Percentiles rank a stretch among this genome's conserved stretches.
Conservation (phyloP, 1,140 invertebrate genomes). For the Drosophila albomicans region DNA sequence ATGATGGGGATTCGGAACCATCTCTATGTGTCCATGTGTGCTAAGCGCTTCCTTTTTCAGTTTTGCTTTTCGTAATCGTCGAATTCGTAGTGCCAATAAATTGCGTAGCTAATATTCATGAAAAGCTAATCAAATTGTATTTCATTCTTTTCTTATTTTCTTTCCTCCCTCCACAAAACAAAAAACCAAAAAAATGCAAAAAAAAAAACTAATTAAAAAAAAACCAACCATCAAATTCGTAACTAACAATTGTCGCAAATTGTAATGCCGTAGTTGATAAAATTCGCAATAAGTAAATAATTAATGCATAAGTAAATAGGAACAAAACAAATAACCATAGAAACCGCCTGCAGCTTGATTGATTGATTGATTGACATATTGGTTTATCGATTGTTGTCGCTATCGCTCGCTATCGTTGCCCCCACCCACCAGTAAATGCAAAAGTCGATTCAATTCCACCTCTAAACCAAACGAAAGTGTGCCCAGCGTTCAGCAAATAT, state of each 20-base stretch:
- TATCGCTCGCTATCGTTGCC: constrained; percentile 48
- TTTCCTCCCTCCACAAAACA: constrained; percentile 47
- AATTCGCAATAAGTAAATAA: constrained; percentile 70
- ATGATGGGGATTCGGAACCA: constrained; percentile 24
- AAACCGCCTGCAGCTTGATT: constrained; percentile 76
- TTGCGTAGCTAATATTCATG: constrained; percentile 59
- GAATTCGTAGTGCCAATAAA: constrained; percentile 54
- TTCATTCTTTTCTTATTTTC: constrained; percentile 78
- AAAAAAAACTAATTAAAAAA: constrained; percentile 32
- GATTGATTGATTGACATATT: constrained; percentile 70
- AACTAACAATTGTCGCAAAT: constrained; percentile 57
- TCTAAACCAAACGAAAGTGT: constrained; percentile 41
- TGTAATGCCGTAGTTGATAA: constrained; percentile 70
- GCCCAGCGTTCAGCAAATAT: constrained; percentile 63
- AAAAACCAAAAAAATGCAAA: constrained; percentile 23
- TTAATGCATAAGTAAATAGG: constrained; percentile 66
- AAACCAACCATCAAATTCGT: constrained; percentile 21
- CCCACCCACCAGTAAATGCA: constrained; percentile 40
- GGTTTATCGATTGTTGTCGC: constrained; percentile 50
- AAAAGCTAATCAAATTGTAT: constrained; percentile 77
- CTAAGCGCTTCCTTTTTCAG: constrained; percentile 40
- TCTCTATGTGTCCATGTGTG: constrained; percentile 40
- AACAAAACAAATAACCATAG: constrained; percentile 55
- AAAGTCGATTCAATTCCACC: constrained; percentile 60
- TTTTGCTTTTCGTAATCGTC: constrained; percentile 31